Percentiles rank a stretch among this genome's conserved stretches.
Evolutionary conservation across 2,113 vertebrate species (phyloP).

Genomic region (Nibea coibor): DNA sequence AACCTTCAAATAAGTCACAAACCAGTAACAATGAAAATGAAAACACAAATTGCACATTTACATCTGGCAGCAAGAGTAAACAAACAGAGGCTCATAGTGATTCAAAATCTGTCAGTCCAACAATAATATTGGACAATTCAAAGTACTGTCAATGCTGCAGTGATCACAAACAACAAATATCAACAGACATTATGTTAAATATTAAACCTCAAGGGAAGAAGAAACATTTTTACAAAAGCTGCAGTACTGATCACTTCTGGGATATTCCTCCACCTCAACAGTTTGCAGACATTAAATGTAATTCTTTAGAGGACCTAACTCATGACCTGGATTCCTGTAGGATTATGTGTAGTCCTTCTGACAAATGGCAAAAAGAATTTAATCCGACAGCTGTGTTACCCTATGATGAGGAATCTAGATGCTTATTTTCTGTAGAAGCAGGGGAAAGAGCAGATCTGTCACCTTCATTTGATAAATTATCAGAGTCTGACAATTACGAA

Average conservation of each 20-base stretch:
- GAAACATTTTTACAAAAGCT: constrained; percentile 33
- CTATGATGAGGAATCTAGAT: background rate
- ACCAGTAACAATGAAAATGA: constrained; percentile 15
- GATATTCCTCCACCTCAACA: constrained; percentile 78
- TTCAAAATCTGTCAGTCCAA: constrained; percentile 70
- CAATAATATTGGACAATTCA: constrained; percentile 64
- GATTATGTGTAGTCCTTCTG: constrained; percentile 47
- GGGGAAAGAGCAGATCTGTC: constrained; percentile 7
- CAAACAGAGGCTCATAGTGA: constrained; percentile 55
- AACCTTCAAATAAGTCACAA: background rate
- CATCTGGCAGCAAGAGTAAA: constrained; percentile 56
- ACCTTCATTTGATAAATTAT: constrained; percentile 43
- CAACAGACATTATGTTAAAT: constrained; percentile 40
- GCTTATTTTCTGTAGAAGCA: constrained; percentile 24
- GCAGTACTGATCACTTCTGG: constrained; percentile 47
- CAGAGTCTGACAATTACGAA: constrained; percentile 59
- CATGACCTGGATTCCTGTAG: constrained; percentile 66
- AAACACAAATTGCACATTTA: constrained; percentile 73
- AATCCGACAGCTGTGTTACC: background rate
- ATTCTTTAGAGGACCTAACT: constrained; percentile 66
- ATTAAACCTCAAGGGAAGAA: constrained; percentile 57
- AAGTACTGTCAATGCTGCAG: constrained; percentile 55
- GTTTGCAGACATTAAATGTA: constrained; percentile 76
- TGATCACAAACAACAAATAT: constrained; percentile 56
- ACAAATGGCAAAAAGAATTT: background rate